These are phyloP conservation scores for Nasonia vitripennis DNA, from an alignment of 1,140 invertebrate species.

Conservation along the genomic window DNA sequence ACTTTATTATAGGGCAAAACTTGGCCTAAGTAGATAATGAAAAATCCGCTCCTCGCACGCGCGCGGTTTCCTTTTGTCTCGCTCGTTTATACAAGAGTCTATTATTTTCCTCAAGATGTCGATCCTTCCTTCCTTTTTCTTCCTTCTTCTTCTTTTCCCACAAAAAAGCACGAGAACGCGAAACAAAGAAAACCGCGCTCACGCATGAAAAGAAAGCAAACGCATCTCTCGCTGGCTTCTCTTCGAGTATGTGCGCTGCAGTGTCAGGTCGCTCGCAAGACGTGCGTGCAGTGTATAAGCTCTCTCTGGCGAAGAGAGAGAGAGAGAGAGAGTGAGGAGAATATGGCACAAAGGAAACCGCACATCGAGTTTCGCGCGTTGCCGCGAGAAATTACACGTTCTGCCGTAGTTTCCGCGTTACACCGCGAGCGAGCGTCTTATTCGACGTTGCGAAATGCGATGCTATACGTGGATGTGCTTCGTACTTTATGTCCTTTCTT, in stretches of 20 bases:
- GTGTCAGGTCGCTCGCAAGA: not conserved
- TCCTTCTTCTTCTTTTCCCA: no score
- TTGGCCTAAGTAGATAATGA: conserved; percentile 3
- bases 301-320: not conserved
- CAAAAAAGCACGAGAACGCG: no score
- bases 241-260: not conserved
- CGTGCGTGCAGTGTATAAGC: no score
- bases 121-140: no score
- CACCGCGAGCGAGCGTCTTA: not conserved
- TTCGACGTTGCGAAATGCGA: not conserved
- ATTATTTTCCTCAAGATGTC: no score
- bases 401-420: not conserved
- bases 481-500: not conserved
- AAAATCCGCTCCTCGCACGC: no score
- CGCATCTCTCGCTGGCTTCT: no score
- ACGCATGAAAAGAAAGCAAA: not conserved
- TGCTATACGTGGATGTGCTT: not conserved
- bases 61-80: no score
- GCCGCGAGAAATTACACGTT: conserved; percentile 33
- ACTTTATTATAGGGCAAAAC: not conserved
- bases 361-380: conserved; percentile 1
- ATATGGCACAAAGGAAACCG: conserved; percentile 25
- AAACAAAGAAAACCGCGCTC: not conserved
- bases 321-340: not conserved
- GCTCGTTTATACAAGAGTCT: no score